Conservation (phyloP, 2,888 invertebrate genomes). For the Apocheima hispidaria region DNA sequence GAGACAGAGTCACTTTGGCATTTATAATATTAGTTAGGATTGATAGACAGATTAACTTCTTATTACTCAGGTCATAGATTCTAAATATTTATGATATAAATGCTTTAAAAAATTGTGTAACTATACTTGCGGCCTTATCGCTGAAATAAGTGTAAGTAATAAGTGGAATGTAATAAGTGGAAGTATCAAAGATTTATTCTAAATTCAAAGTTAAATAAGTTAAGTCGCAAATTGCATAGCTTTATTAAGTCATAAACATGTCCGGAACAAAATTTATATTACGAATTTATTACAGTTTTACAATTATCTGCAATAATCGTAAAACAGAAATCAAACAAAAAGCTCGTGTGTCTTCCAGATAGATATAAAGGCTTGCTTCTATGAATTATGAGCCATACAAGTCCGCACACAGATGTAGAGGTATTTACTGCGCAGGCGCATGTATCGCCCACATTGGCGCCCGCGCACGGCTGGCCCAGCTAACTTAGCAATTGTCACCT, state of each 20-base stretch:
- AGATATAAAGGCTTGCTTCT: slow-evolving; percentile 14
- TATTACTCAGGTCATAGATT: too few species aligned
- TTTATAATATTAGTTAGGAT: too few species aligned
- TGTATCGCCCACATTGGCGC: slow-evolving; percentile 58
- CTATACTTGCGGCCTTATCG: too few species aligned
- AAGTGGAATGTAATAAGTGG: too few species aligned
- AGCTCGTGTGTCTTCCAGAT: background rate
- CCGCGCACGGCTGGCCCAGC: slow-evolving; percentile 49
- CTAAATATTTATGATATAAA: too few species aligned
- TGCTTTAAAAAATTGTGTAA: too few species aligned
- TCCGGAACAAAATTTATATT: background rate
- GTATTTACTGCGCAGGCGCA: slow-evolving; percentile 34
- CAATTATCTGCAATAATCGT: too few species aligned
- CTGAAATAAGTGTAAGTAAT: too few species aligned
- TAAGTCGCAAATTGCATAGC: background rate
- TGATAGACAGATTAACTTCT: too few species aligned
- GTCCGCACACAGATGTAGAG: slow-evolving; percentile 14
- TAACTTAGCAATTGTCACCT: slow-evolving; percentile 54
- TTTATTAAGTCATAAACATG: background rate
- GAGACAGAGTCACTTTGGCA: too few species aligned
- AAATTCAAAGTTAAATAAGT: background rate
- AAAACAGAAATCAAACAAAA: background rate
- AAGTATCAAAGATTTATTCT: background rate
- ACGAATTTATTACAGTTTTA: slow-evolving; percentile 4
- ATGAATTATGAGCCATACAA: slow-evolving; percentile 38